Conservation (phyloP, 2,113 vertebrate species). For the Barbus barbus region DNA sequence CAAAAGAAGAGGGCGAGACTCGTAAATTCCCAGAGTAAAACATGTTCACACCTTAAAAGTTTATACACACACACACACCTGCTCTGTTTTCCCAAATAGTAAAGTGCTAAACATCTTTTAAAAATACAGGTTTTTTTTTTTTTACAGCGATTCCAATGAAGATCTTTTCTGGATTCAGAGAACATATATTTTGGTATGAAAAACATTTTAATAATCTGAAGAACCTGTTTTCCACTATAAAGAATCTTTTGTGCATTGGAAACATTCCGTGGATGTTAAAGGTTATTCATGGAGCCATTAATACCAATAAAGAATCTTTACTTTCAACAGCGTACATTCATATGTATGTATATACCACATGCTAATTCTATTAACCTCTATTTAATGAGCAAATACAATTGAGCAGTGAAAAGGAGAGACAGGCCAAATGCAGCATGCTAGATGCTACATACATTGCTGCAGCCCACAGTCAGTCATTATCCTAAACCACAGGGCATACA, state of each 20-base stretch:
- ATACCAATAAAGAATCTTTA: neutral
- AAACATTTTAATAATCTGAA: neutral
- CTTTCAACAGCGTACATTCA: neutral
- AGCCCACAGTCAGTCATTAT: slow-evolving; percentile 9
- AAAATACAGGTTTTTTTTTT: neutral
- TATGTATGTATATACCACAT: neutral
- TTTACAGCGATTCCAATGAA: neutral
- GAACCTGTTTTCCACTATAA: neutral
- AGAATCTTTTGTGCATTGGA: neutral
- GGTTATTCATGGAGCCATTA: neutral
- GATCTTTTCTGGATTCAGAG: neutral
- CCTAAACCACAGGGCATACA: slow-evolving; percentile 32
- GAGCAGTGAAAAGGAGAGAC: neutral
- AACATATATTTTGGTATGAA: neutral
- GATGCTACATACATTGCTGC: neutral
- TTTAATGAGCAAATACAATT: neutral
- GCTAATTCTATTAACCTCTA: neutral
- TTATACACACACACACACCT: neutral
- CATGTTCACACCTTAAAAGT: slow-evolving; percentile 34
- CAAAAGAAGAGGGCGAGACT: slow-evolving; percentile 30
- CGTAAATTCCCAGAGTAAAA: slow-evolving; percentile 3
- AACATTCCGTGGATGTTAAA: neutral
- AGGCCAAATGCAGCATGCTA: neutral
- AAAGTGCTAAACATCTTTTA: neutral
- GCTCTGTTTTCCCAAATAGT: neutral